Evolutionary conservation across 35 echinoderm and acorn worm species (phyloP), one percentile per base, ranked within the genome.

Genomic region (Ophiothrix spiculata): DNA sequence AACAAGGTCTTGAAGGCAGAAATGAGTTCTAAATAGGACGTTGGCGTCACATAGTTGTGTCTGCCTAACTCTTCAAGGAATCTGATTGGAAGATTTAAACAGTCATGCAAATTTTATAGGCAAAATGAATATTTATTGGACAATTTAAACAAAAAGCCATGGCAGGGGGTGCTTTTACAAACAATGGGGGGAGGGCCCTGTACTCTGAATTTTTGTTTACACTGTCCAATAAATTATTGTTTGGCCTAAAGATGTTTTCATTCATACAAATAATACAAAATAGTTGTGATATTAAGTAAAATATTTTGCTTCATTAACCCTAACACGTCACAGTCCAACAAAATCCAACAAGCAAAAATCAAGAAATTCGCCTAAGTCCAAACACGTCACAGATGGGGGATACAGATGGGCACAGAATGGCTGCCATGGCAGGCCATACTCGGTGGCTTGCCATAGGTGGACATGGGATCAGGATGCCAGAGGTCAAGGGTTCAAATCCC

Each of bases 31-130:
- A 98, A 88, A 80, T 98, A 98, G 16, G 91, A 94, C 33, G 95
- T 98, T n/a, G 95, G 95, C 8, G 95, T 98, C 35, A 98, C 95
- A 64, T 98, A 98, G 79, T 98, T 98, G 78, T 94, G 92, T 25
- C 95, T 75, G 36, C 89, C 89, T 35, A 98, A 64, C 45, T 98
- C 91, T 13, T 91, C 83, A 77, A 90, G 76, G 80, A 94, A 98
- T 49, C 95, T 94, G 78, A 32, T 56, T 11, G 33, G 14, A 42
- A 39, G 29, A 76, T 49, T 19, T 49, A 19, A 49, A 49, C 19
- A 10, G 6, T 49, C 19, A 19, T 10, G 6, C 42, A 49, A 49
- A 49, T 19, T 49, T 49, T 49, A 19, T 6, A 10, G 42, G 6
- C 42, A 6, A 49, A 49, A 6, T 49, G 42, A 49, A 49, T 49